Conservation (phyloP, 2,797 vertebrate genomes). For the Urophycis tenuis region DNA sequence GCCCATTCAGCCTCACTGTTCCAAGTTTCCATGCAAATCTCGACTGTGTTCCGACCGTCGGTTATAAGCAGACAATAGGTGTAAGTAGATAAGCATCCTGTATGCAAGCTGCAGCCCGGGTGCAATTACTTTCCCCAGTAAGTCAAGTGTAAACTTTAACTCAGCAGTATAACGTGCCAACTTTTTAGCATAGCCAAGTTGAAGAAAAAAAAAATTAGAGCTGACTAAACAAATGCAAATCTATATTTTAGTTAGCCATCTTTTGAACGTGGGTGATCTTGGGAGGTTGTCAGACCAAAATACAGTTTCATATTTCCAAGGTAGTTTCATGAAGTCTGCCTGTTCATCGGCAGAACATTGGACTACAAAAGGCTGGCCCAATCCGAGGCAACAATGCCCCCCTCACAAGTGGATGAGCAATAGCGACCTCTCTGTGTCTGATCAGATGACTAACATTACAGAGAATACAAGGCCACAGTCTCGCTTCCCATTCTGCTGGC, state of each 20-base stretch:
- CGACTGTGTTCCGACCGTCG: constrained; percentile 29
- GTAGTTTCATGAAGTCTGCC: background rate
- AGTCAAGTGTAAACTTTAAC: background rate
- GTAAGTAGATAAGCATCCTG: constrained; percentile 21
- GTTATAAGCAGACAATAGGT: constrained; percentile 38
- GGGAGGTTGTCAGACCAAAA: background rate
- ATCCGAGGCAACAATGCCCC: constrained; percentile 63
- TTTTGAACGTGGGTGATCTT: background rate
- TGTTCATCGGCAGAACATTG: constrained; percentile 25
- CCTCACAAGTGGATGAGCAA: constrained; percentile 67
- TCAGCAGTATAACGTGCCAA: background rate
- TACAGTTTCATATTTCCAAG: background rate
- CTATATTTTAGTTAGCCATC: background rate
- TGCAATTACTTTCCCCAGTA: background rate
- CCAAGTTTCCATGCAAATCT: constrained; percentile 53
- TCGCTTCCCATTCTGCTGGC: constrained; percentile 59
- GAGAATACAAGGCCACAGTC: constrained; percentile 67
- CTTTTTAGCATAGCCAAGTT: background rate
- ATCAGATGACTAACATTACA: constrained; percentile 73
- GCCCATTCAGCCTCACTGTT: constrained; percentile 8
- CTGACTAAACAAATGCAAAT: background rate
- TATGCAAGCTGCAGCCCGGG: constrained; percentile 13
- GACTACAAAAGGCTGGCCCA: constrained; percentile 57
- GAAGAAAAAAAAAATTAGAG: background rate
- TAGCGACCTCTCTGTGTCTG: constrained; percentile 66